Evolutionary conservation across 2,888 invertebrate species (phyloP).

Genomic region (Tolmerus cingulatus): DNA sequence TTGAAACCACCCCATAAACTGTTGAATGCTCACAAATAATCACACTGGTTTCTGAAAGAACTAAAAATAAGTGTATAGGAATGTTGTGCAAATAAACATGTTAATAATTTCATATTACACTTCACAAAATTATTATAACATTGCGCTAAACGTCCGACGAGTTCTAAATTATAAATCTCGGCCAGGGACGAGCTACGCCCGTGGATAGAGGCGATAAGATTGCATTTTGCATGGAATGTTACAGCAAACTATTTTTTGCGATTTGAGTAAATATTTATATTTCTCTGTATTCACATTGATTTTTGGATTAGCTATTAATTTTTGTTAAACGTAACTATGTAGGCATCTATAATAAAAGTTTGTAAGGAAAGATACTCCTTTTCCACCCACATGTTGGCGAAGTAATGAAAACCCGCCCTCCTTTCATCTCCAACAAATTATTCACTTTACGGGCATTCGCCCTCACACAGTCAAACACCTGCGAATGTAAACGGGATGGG

Average conservation of each 20-base stretch:
- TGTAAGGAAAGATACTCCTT: background rate
- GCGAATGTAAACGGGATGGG: background rate
- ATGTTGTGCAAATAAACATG: background rate
- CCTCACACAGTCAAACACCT: background rate
- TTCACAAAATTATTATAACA: background rate
- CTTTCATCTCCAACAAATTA: conserved; percentile 23
- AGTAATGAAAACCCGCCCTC: conserved; percentile 3
- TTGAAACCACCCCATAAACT: background rate
- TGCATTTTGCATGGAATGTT: background rate
- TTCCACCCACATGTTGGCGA: conserved; percentile 34
- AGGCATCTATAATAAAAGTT: background rate
- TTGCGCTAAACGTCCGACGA: background rate
- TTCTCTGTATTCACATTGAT: background rate
- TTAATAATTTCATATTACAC: background rate
- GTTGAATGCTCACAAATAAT: background rate
- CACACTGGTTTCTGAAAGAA: background rate
- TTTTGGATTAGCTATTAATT: background rate
- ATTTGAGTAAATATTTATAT: background rate
- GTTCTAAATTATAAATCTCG: background rate
- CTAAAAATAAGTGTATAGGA: background rate
- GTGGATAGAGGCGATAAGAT: background rate
- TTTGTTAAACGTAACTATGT: conserved; percentile 3
- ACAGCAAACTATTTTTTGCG: background rate
- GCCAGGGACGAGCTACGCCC: background rate
- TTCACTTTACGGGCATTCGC: background rate